Evolutionary conservation across 2,888 invertebrate species (phyloP), one percentile per base, ranked within the genome.

Genomic region (Drosophila subquinaria): DNA sequence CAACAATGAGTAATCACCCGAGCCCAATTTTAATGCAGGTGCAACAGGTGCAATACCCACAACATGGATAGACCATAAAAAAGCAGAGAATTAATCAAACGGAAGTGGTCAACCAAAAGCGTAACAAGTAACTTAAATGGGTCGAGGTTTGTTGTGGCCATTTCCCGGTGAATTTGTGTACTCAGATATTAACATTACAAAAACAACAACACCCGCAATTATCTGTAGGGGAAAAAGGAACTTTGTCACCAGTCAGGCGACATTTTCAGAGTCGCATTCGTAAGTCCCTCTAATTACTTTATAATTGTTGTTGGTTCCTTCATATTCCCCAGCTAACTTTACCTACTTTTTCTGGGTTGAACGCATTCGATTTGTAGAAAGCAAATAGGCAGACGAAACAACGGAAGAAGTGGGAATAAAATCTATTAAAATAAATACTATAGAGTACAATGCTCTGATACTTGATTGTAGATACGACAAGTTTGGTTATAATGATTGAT

Each of bases 111-210:
- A 57, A 36, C 64, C 59, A 67, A 69, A 69, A 73, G 60, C 47
- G 60, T 68, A 64, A 72, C 66, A 76, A 69, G 62, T 76, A 59
- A 20, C 11, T n/a, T 17, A 63, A 77, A 73, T 67, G 51, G 62
- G 81, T 77, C 69, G 81, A 68, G 56, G 50, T 73, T 53, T 79
- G 69, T 69, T 81, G 66, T 81, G 67, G 64, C 35, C 68, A 60
- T 53, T 65, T 61, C 64, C 62, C 45, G 45, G 13, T 59, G 40
- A 27, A 56, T 30, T 4, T 48, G 35, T 30, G 33, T 42, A 33
- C 30, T n/a, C 30, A 15, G 52, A 56, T 51, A 67, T 36, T 40
- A 30, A 20, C 53, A 57, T 35, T 42, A 38, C 48, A 45, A 33
- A 8, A 20, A 17, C 11, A 47, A 45, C 27, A 23, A 0, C 13